A percentile compares a stretch with the other conserved stretches of the same genome.
These are phyloP conservation scores for Rhinogobius similis DNA, from an alignment of 2,113 vertebrate genomes.

Conservation along the genomic window DNA sequence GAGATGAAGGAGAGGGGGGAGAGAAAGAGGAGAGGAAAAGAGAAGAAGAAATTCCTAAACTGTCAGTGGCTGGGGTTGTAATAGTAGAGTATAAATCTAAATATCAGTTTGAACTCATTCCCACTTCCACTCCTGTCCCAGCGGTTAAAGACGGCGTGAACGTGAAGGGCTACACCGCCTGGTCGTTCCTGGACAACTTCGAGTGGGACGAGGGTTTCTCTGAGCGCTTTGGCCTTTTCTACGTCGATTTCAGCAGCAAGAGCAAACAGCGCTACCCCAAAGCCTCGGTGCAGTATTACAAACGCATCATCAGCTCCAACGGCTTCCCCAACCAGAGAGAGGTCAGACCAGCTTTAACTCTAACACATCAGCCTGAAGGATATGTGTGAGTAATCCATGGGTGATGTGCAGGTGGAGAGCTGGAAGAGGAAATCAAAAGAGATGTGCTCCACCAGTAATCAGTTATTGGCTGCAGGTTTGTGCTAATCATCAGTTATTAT, in stretches of 20 bases:
- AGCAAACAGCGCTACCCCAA: conserved; percentile 87
- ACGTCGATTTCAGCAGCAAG: conserved; percentile 84
- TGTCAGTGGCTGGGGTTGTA: no score
- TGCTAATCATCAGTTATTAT: no score
- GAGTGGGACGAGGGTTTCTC: conserved; percentile 91
- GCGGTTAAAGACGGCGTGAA: conserved; percentile 88
- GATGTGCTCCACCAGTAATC: conserved; percentile 83
- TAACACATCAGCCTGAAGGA: neutral
- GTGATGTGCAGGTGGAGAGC: conserved; percentile 76
- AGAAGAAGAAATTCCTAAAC: no score
- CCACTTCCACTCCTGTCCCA: conserved; percentile 37
- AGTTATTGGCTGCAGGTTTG: conserved; percentile 82
- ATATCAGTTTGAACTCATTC: no score
- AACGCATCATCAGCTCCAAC: conserved; percentile 85
- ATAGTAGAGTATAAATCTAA: no score
- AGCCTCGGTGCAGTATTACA: conserved; percentile 87
- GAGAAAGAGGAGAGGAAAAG: no score
- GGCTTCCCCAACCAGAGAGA: conserved; percentile 88
- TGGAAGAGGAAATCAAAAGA: conserved; percentile 84
- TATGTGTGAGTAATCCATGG: neutral
- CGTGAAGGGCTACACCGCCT: conserved; percentile 87
- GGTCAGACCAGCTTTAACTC: no score
- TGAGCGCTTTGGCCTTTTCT: conserved; percentile 87
- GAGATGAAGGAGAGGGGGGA: no score
- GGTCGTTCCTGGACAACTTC: conserved; percentile 91